Percentiles rank a stretch among this genome's conserved stretches.
Conservation (phyloP, 1,140 invertebrate species). For the Potamilus streckersoni region DNA sequence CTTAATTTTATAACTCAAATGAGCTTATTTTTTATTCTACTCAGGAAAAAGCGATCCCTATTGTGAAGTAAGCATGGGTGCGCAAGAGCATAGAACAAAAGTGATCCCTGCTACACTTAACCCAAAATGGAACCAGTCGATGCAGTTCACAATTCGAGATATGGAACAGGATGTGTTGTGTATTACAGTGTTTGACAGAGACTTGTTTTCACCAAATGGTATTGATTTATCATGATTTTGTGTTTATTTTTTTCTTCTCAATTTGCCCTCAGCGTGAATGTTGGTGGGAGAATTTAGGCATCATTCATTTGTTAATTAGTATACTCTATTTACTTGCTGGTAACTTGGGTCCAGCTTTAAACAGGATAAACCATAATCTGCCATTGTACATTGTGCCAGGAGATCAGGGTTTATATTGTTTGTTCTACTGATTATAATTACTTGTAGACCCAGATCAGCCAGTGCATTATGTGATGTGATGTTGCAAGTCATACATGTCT, state of each 20-base stretch:
- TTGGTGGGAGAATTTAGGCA: neutral
- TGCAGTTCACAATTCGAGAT: slow-evolving; percentile 85
- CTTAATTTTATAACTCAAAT: too few relatives aligned
- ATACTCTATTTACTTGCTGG: neutral
- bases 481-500: neutral
- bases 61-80: slow-evolving; percentile 84
- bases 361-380: too few relatives aligned
- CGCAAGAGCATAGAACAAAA: slow-evolving; percentile 80
- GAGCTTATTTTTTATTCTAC: neutral
- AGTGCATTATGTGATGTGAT: too few relatives aligned
- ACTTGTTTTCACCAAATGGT: slow-evolving; percentile 84
- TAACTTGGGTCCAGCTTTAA: too few relatives aligned
- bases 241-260: neutral
- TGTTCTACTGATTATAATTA: too few relatives aligned
- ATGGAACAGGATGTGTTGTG: slow-evolving; percentile 80
- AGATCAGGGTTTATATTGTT: too few relatives aligned
- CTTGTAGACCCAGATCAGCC: too few relatives aligned
- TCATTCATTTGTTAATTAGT: neutral
- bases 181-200: slow-evolving; percentile 83
- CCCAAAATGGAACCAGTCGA: slow-evolving; percentile 84
- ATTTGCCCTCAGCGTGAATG: neutral
- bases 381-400: too few relatives aligned
- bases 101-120: slow-evolving; percentile 74
- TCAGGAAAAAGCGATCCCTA: slow-evolving; percentile 75
- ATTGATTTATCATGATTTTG: slow-evolving; percentile 21